Evolutionary conservation across 2,797 vertebrate species (phyloP), one percentile per base, ranked within the genome.

Genomic region (Pipistrellus pygmaeus): DNA sequence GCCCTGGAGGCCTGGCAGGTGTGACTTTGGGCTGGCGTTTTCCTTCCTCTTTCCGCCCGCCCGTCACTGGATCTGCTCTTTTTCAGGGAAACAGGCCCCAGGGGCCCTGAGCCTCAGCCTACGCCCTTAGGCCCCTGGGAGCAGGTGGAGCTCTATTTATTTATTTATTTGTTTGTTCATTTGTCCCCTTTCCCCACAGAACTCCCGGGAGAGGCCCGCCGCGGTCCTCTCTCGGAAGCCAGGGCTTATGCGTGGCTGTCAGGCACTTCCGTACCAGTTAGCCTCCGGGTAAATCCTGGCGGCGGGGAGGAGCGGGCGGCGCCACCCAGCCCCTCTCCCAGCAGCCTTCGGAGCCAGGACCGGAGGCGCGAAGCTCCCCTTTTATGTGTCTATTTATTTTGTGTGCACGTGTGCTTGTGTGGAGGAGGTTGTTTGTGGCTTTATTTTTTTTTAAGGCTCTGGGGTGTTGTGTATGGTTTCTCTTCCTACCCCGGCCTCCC

Each of bases 371-470:
- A 75, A n/a, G 90, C 94, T 87, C 87, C 83, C 93, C 83, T 96
- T 97, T 96, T 92, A 32, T 95, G 80, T 2, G 35, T 93, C 82
- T 96, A 13, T 96, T 96, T 93, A 95, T 95, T 97, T 97, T 76
- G 90, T 97, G 95, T 35, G 77, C 92, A 73, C 92, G 93, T 87
- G 89, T 85, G 12, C 93, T 90, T 14, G 96, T 55, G 97, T 71
- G 94, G 32, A 96, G 23, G 97, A 75, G 96, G 55, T 73, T 48
- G 94, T 92, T 96, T 30, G 95, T 94, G 83, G 96, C 96, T 98
- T 97, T 96, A 95, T 93, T 97, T 97, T 48, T 48, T 97, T 98
- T 97, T 97, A 96, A 98, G 93, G 97, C 96, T 94, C 85, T 76
- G 73, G 95, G 92, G 96, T 96, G 95, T 93, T 35, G 88, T 91